Percentiles rank a stretch among this genome's conserved stretches.
These are phyloP conservation scores for Neofelis nebulosa DNA, from an alignment of 2,113 vertebrate species.

Conservation along the genomic window DNA sequence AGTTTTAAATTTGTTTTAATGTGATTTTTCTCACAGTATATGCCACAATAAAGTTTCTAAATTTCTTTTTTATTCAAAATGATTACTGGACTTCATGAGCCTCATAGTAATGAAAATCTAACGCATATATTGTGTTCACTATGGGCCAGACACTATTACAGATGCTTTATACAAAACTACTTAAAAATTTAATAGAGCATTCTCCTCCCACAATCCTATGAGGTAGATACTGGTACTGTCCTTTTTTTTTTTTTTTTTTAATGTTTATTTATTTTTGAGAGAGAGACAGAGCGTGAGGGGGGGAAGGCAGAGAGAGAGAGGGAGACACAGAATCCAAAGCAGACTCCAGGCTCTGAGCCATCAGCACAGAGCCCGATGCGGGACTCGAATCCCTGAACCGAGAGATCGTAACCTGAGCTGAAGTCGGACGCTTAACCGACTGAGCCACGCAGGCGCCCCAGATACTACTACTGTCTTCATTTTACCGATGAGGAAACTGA, in stretches of 20 bases:
- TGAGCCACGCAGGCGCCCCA: too few species aligned
- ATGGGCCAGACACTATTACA: neutral
- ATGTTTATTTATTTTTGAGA: too few species aligned
- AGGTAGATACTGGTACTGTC: neutral
- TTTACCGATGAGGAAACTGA: neutral
- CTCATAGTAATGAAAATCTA: neutral
- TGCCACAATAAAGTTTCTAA: neutral
- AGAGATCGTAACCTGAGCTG: too few species aligned
- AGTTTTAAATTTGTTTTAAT: neutral
- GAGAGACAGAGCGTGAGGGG: too few species aligned
- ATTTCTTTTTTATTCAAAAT: constrained; percentile 21
- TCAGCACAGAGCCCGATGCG: too few species aligned
- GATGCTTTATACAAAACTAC: neutral
- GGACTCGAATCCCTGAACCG: too few species aligned
- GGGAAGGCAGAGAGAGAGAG: too few species aligned
- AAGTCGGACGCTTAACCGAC: too few species aligned
- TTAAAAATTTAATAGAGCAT: neutral
- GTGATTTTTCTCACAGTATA: neutral
- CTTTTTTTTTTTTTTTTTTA: neutral
- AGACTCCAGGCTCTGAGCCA: too few species aligned
- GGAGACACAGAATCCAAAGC: too few species aligned
- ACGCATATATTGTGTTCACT: neutral
- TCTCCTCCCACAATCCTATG: neutral
- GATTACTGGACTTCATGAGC: neutral
- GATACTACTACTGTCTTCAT: neutral